These are phyloP conservation scores for Phaetusa simplex DNA, from an alignment of 2,113 vertebrate species.

Conservation along the genomic window DNA sequence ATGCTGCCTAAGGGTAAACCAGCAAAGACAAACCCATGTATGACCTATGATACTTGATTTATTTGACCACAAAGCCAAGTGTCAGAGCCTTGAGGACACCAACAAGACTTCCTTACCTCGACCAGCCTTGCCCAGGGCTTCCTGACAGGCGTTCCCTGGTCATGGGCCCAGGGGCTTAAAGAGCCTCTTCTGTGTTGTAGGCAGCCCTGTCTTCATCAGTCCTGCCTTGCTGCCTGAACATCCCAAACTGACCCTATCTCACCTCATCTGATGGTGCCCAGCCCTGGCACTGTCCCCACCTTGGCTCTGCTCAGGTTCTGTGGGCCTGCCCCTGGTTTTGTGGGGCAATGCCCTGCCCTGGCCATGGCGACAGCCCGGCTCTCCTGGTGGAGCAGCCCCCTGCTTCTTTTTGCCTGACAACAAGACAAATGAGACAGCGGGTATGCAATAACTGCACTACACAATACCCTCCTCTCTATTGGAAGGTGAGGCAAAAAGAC, in stretches of 20 bases:
- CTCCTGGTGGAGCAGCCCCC: rapidly evolving
- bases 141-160: neutral
- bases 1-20: neutral
- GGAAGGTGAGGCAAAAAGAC: neutral
- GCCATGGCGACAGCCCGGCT: neutral
- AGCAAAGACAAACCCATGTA: neutral
- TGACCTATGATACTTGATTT: neutral
- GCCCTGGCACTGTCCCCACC: rapidly evolving
- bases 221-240: neutral
- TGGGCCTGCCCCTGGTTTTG: neutral
- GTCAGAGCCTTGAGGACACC: neutral
- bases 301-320: neutral
- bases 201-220: neutral
- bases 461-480: rapidly evolving
- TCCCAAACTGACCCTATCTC: neutral
- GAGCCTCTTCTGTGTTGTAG: too few species aligned
- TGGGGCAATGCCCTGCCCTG: neutral
- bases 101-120: neutral
- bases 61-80: neutral
- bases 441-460: neutral
- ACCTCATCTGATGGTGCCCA: rapidly evolving
- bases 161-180: rapidly evolving
- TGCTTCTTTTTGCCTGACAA: neutral
- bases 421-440: neutral
- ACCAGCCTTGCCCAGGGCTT: rapidly evolving